Base-by-base conservation (phyloP, 1,140 invertebrate genomes). In the Temnothorax longispinosus region DNA sequence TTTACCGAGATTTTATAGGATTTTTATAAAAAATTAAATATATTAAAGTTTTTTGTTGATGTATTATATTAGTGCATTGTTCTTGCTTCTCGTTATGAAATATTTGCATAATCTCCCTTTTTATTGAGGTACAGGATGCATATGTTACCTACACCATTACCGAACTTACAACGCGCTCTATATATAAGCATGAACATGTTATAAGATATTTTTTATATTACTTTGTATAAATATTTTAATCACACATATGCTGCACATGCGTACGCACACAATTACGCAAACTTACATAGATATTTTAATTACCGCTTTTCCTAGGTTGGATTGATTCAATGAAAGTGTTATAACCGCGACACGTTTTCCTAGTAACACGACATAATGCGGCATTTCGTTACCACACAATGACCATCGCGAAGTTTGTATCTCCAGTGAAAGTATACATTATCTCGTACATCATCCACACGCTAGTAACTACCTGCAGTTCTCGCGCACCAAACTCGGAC, bases 381-480 rank as follows among this genome's bases (percentile, higher is more conserved):
- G 44, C 27, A 54, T 69, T 78, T 80, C 47, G 47, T 60, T 71
- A 38, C 21, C 54, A 13, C 56, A 32, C 18, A 74, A 58, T 41
- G n/a, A 84, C 41, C 44, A 69, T 3, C 8, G 76, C 77, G 13
- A 75, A 84, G 80, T 84, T 62, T 62, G 69, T 74, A 47, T 38
- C 41, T 35, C 54, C 8, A 41, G 32, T 35, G 54, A 74, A 84
- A 84, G 41, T 75, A 82, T 44, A 21, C 3, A 52, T 52, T 64
- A 82, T 44, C 18, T 35, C 38, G 7, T 82, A 60, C 18, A 75
- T 60, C 80, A 72, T 50, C 41, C 32, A 11, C 35, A 72, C 4
- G 38, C 38, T 60, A 7, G 18, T 75, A 50, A 75, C 54, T 60
- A 47, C 5, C 13, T 18, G 38, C 27, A 3, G 21, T 41, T 32